Base-by-base conservation (phyloP, 2,888 invertebrate species). In the Trichacis sp. region DNA sequence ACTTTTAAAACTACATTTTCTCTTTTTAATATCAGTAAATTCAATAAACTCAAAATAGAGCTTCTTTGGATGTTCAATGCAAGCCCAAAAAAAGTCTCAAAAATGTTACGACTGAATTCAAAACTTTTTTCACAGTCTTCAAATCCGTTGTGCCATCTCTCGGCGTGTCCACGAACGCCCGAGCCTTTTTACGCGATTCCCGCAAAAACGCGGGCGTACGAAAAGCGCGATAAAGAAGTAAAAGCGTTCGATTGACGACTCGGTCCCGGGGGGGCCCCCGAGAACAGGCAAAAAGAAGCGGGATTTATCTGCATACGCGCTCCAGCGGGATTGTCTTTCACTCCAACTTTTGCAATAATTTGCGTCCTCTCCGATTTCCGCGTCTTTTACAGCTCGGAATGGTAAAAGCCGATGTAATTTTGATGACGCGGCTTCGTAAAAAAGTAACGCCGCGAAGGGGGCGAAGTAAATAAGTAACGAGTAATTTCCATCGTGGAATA, bases 111-210 rank as follows among this genome's bases (percentile, higher is more conserved):
- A n/a, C n/a, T 24, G 3, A 24, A 5, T 24, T 24, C 24, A 24
- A n/a, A n/a, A n/a, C n/a, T 24, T 24, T 5, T 24, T 24, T 24
- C 24, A 24, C 24, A 24, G 3, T 24, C 24, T 24, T 24, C 4
- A 24, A 24, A 24, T 8, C 70, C 53, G 72, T 73, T 70, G 76
- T 71, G 83, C 83, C 83, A 84, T 83, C 83, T 84, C 76, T 81
- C 75, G 82, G 80, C 68, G 68, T 71, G 49, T 62, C 58, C 59
- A 17, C 62, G 80, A 74, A 84, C 77, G 70, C 66, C 51, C 73
- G 63, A 57, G 68, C 75, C 69, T 79, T 78, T 81, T 82, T 80
- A 78, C 71, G 70, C 55, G 62, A 73, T 76, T 75, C 75, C 40
- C 69, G 63, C 73, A 79, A 79, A 81, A 81, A 78, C 71, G 72